Conservation (phyloP, 2,113 vertebrate genomes). For the Tychaedon coryphoeus region DNA sequence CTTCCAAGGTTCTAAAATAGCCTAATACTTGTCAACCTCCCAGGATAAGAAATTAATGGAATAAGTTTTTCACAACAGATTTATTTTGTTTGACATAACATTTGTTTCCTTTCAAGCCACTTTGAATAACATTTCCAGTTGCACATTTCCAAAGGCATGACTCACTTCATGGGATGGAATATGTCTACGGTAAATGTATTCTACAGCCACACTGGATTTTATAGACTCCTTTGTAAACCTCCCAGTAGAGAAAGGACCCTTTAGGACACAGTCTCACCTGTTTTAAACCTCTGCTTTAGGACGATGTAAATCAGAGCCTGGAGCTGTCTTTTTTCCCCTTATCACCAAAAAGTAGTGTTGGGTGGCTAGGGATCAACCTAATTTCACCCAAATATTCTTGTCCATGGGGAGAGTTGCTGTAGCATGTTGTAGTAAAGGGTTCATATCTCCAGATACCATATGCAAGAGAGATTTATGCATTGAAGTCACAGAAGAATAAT, state of each 20-base stretch:
- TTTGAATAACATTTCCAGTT: neutral
- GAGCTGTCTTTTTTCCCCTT: neutral
- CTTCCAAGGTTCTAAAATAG: constrained; percentile 6
- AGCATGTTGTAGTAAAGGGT: neutral
- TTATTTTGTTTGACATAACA: neutral
- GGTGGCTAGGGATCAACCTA: neutral
- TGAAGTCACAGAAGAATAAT: neutral
- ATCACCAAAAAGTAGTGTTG: neutral
- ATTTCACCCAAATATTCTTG: neutral
- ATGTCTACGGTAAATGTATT: neutral
- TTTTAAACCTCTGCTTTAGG: neutral
- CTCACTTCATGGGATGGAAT: neutral
- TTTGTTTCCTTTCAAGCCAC: constrained; percentile 4
- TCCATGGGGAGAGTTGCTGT: neutral
- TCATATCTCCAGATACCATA: neutral
- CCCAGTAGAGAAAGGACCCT: neutral
- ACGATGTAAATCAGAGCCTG: neutral
- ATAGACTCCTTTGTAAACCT: neutral
- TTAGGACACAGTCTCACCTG: neutral
- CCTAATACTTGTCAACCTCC: neutral
- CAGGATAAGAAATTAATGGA: neutral
- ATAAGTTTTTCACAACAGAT: neutral
- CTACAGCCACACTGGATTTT: neutral
- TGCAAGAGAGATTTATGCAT: neutral
- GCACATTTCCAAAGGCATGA: neutral